These are phyloP conservation scores for Aleiodes alternator DNA, from an alignment of 2,888 invertebrate species.

Conservation along the genomic window DNA sequence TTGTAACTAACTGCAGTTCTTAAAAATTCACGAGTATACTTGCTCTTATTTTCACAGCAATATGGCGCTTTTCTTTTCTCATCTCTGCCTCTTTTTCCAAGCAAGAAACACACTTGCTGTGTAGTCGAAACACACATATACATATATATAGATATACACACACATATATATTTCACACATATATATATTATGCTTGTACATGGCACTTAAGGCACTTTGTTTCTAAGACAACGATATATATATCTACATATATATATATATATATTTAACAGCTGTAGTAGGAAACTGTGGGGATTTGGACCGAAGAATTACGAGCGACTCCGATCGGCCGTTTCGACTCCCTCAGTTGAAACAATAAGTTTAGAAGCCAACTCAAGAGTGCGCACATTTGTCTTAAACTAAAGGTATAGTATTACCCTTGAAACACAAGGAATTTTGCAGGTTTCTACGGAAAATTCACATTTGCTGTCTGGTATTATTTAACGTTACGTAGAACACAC, in stretches of 20 bases:
- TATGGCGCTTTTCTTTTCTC: conserved; percentile 25
- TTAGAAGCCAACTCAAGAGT: neutral
- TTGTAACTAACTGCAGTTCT: conserved; percentile 69
- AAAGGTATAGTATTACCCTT: neutral
- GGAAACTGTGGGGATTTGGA: conserved; percentile 4
- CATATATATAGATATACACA: neutral
- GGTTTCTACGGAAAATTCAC: neutral
- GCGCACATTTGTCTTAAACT: neutral
- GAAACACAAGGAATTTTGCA: neutral
- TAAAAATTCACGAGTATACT: conserved; percentile 75
- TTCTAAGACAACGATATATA: too few relatives aligned
- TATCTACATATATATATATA: neutral
- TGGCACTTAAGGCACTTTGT: too few relatives aligned
- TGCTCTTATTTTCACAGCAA: conserved; percentile 24
- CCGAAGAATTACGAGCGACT: conserved; percentile 6
- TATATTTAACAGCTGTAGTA: neutral
- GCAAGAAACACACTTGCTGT: conserved; percentile 34
- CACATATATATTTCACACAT: too few relatives aligned
- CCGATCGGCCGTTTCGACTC: conserved; percentile 1
- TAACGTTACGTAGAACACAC: neutral
- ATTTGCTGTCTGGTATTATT: conserved; percentile 5
- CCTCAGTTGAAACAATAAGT: neutral
- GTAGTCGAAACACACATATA: neutral
- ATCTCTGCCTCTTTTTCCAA: conserved; percentile 18
- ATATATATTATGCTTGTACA: too few relatives aligned